These are phyloP conservation scores for Rhabdomys pumilio DNA, from an alignment of 2,797 vertebrate genomes.

Conservation along the genomic window DNA sequence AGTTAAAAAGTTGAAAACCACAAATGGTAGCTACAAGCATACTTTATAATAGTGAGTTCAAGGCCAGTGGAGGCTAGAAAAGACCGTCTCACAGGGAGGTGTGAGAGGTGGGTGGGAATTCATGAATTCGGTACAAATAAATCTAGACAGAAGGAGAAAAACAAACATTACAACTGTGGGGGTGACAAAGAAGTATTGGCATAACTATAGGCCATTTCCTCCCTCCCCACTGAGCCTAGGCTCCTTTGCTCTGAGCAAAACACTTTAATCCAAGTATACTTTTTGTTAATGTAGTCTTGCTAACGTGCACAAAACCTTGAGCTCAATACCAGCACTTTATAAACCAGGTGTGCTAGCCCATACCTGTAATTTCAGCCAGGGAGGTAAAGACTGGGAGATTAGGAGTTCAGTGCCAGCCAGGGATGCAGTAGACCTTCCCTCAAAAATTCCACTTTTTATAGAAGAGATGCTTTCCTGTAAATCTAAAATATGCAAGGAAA, in stretches of 20 bases:
- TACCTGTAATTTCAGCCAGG: neutral
- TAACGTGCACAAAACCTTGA: neutral
- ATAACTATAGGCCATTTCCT: neutral
- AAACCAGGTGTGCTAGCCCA: neutral
- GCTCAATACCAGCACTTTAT: neutral
- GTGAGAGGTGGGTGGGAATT: neutral
- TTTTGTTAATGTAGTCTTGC: neutral
- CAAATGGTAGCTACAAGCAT: neutral
- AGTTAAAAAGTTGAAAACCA: neutral
- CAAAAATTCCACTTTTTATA: neutral
- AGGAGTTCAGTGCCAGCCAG: neutral
- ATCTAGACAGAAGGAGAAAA: neutral
- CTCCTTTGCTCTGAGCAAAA: neutral
- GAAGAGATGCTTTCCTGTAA: neutral
- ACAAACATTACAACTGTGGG: slow-evolving; percentile 14
- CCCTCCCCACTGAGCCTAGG: neutral
- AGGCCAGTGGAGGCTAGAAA: neutral
- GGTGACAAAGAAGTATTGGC: neutral
- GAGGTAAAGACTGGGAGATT: neutral
- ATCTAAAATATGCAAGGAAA: slow-evolving; percentile 41
- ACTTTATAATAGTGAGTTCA: neutral
- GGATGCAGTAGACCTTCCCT: neutral
- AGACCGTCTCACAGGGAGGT: neutral
- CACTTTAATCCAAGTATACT: too few relatives aligned
- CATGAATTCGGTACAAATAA: neutral